These are phyloP conservation scores for Aphis craccivora DNA, from an alignment of 1,140 invertebrate species.

Conservation along the genomic window DNA sequence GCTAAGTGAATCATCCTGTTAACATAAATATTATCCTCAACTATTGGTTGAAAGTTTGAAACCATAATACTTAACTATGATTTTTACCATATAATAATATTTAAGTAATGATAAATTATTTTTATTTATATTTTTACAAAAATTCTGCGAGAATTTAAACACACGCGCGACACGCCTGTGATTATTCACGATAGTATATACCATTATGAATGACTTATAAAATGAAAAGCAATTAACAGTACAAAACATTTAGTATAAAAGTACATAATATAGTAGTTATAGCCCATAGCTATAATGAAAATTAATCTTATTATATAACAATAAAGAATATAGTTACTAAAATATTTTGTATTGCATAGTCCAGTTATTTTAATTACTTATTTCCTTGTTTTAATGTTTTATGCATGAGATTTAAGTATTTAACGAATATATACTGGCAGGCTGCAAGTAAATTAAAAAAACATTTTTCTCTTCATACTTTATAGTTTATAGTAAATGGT, in stretches of 20 bases:
- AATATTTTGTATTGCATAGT: not conserved
- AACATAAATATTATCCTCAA: too few species aligned
- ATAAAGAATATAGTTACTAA: not conserved
- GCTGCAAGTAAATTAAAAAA: not conserved
- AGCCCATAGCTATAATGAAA: too few species aligned
- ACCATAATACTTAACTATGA: too few species aligned
- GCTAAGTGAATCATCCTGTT: too few species aligned
- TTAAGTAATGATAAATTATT: too few species aligned
- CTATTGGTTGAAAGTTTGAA: too few species aligned
- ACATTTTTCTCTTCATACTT: slow-evolving; percentile 25
- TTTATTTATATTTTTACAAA: not conserved
- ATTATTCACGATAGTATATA: not conserved
- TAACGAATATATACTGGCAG: not conserved
- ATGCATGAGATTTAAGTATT: not conserved
- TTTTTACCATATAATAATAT: too few species aligned
- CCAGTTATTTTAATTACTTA: slow-evolving; percentile 1
- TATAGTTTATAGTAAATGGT: not conserved
- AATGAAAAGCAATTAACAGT: not conserved
- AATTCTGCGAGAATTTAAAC: not conserved
- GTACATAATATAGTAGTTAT: not conserved
- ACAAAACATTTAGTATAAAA: not conserved
- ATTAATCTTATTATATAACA: not conserved
- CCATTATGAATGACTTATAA: not conserved
- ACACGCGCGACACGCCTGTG: not conserved
- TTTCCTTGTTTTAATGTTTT: not conserved